Evolutionary conservation across 2,113 vertebrate species (phyloP).

Genomic region (Osmerus eperlanus): DNA sequence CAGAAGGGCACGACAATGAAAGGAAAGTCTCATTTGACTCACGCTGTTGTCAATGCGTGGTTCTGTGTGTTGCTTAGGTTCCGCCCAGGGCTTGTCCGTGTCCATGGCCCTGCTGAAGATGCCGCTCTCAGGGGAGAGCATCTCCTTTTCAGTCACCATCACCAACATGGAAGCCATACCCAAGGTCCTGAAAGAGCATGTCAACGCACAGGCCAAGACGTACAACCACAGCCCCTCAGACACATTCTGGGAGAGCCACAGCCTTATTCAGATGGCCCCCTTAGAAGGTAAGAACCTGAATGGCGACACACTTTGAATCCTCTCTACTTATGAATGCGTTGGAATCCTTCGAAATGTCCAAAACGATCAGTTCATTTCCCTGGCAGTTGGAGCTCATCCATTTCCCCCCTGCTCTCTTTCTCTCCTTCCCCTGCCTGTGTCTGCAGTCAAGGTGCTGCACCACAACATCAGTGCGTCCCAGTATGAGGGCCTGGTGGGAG

Average conservation of each 20-base stretch:
- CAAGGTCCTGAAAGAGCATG: slow-evolving; percentile 53
- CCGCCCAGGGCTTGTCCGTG: slow-evolving; percentile 37
- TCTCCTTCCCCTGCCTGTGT: background rate
- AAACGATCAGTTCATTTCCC: no score
- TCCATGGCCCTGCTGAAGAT: slow-evolving; percentile 51
- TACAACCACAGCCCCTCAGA: slow-evolving; percentile 64
- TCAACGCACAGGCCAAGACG: slow-evolving; percentile 71
- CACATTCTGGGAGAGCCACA: slow-evolving; percentile 64
- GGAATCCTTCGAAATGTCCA: no score
- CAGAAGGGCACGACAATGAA: no score
- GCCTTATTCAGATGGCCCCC: slow-evolving; percentile 48
- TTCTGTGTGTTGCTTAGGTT: slow-evolving; percentile 3
- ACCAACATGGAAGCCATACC: slow-evolving; percentile 43
- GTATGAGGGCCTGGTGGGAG: slow-evolving; percentile 51
- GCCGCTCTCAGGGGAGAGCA: slow-evolving; percentile 51
- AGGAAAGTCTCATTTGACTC: background rate
- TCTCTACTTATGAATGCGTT: no score
- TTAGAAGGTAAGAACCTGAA: slow-evolving; percentile 55
- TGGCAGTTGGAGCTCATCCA: no score
- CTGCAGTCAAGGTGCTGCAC: slow-evolving; percentile 50
- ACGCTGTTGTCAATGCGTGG: background rate
- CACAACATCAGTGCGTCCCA: slow-evolving; percentile 57
- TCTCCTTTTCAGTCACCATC: slow-evolving; percentile 60
- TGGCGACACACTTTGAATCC: no score
- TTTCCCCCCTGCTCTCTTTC: background rate